Conservation (phyloP, 2,888 invertebrate species). For the Abrostola tripartita region DNA sequence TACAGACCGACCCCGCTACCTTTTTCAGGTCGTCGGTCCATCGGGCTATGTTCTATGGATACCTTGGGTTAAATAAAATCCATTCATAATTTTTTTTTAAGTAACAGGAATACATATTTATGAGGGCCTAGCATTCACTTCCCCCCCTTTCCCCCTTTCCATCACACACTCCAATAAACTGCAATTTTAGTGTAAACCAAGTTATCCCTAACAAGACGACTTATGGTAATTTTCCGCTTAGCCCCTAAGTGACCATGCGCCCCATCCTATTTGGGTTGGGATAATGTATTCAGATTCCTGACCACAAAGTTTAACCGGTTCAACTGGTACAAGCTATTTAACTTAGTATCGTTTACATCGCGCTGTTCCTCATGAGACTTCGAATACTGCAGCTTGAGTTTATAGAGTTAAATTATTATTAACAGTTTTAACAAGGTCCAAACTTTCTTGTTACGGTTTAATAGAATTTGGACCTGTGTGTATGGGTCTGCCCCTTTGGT, state of each 20-base stretch:
- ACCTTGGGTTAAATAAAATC: no score
- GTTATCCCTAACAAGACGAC: conserved; percentile 10
- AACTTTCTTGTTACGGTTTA: no score
- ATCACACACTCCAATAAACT: neutral
- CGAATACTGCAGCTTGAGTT: neutral
- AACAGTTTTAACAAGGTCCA: no score
- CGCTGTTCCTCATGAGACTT: neutral
- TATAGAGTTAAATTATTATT: neutral
- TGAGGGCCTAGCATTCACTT: no score
- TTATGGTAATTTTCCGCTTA: conserved; percentile 18
- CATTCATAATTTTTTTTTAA: no score
- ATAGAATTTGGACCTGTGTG: no score
- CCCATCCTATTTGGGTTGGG: conserved; percentile 19
- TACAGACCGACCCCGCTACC: no score
- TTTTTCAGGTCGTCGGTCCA: no score
- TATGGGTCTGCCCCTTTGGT: no score
- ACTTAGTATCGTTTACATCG: neutral
- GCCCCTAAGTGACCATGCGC: conserved; percentile 22
- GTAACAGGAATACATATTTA: no score
- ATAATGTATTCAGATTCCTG: conserved; percentile 13
- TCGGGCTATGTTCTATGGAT: no score
- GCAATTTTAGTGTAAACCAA: conserved; percentile 22
- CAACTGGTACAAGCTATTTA: neutral
- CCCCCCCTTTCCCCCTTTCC: no score
- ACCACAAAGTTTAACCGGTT: conserved; percentile 8